Conservation (phyloP, 2,797 vertebrate species). For the Lacerta agilis region DNA sequence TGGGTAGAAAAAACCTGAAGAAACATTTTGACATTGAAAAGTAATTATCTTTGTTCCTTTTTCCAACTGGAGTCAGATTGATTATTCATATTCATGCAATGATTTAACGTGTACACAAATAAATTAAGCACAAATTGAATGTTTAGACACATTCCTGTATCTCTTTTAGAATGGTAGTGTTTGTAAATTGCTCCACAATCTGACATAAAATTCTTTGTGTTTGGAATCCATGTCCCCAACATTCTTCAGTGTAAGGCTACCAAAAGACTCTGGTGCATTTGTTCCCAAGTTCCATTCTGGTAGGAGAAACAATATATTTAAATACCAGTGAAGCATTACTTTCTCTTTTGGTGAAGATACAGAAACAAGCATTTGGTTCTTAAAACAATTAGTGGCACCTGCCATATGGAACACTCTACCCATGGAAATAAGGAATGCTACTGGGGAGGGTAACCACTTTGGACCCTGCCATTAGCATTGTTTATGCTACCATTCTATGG, state of each 20-base stretch:
- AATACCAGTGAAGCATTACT: not conserved
- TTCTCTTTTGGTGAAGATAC: not conserved
- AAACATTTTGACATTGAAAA: not conserved
- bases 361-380: not conserved
- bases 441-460: not conserved
- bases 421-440: not conserved
- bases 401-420: too few species aligned
- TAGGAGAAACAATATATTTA: not conserved
- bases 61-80: not conserved
- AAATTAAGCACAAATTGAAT: not conserved
- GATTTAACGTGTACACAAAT: not conserved
- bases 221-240: not conserved
- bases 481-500: not conserved
- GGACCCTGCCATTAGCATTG: not conserved
- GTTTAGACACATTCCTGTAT: not conserved
- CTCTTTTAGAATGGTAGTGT: not conserved
- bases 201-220: not conserved
- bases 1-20: too few species aligned
- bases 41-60: not conserved
- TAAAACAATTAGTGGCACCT: not conserved
- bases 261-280: not conserved
- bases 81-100: not conserved
- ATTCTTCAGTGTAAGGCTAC: not conserved
- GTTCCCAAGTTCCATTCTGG: not conserved
- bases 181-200: not conserved